Base-by-base conservation (phyloP, 2,888 invertebrate genomes). In the Orchesella flavescens region DNA sequence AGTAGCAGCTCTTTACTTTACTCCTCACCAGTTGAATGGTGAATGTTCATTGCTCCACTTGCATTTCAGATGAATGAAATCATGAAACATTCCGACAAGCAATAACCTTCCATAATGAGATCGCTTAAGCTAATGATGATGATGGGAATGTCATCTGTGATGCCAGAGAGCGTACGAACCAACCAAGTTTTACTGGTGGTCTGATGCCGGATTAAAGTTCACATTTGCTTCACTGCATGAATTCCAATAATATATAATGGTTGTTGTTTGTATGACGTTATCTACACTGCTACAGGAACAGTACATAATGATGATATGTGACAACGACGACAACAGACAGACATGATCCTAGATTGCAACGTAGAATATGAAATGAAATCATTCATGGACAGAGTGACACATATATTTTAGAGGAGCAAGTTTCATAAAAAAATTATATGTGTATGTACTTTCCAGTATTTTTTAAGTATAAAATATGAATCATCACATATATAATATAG, bases 181-280 rank as follows among this genome's bases (percentile, higher is more conserved):
- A 34, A 83, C 69, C 83, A 82, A 82, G 76, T 76, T 83, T 83
- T 83, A n/a, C 46, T 83, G 83, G 83, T 85, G 85, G 85, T 79
- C 69, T 71, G 85, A 85, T 81, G 82, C 61, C 23, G 79, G 85
- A 85, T 79, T 85, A 85, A 85, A 85, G 85, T 85, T 85, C 85
- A 82, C 61, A 53, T 78, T 76, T 61, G 73, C 59, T 61, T 73
- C 61, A 59, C 7, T 73, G 23, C 59, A 73, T 23, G 12, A 19
- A 65, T 73, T 34, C 57, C 24, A 34, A 43, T 19, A 19, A 57
- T n/a, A 1, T n/a, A n/a, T n/a, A n/a, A 17, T 49, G 66, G n/a
- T 4, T 7, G 13, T 1, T 17, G 21, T 1, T 63, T 3, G n/a
- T 57, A 34, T 77, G 69, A 61, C 77, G 66, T 78, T 78, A 78